Base-by-base conservation (phyloP, 2,797 vertebrate species). In the Crenichthys baileyi region DNA sequence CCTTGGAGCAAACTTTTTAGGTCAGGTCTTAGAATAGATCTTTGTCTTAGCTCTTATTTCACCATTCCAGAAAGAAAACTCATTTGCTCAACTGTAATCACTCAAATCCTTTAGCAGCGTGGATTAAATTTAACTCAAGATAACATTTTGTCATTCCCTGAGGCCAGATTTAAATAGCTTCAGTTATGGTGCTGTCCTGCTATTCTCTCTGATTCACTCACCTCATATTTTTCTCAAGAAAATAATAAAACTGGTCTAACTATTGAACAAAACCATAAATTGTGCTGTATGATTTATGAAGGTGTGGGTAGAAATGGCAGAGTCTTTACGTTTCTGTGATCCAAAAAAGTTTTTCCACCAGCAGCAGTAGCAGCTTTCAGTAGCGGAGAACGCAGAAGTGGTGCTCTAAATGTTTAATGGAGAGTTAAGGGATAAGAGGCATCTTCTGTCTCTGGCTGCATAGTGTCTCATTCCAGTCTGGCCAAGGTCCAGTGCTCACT, bases 381-480 rank as follows among this genome's bases (percentile, higher is more conserved):
- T 84, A 63, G 80, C 48, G 81, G 67, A 31, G 50, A 87, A 81
- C 76, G 86, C 85, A 81, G 79, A 75, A 79, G 78, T 55, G 65
- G 79, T 77, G 85, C 88, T 88, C 77, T 94, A 92, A 93, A 95
- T 94, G 89, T 94, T 95, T 94, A 92, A 95, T 94, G 89, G 84
- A 55, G 84, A 91, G 88, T 87, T 89, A 75, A 81, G 81, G 87
- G 85, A 89, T 85, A 82, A 90, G 90, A 84, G 82, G 86, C 85
- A 84, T 89, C 89, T 87, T 85, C 87, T 89, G 81, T 88, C 79
- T 86, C 73, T 53, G 79, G 76, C 86, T 89, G 88, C 88, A 85
- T 65, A 91, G 91, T 90, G 86, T 94, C 90, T 91, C 86, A 46
- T 92, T 93, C 87, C 91, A 50, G 90, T 84, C 92, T 94, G 93